phyloP scores from a whole-genome alignment of 2,113 vertebrate genomes.

The Petrocephalus microphthalmus region DNA sequence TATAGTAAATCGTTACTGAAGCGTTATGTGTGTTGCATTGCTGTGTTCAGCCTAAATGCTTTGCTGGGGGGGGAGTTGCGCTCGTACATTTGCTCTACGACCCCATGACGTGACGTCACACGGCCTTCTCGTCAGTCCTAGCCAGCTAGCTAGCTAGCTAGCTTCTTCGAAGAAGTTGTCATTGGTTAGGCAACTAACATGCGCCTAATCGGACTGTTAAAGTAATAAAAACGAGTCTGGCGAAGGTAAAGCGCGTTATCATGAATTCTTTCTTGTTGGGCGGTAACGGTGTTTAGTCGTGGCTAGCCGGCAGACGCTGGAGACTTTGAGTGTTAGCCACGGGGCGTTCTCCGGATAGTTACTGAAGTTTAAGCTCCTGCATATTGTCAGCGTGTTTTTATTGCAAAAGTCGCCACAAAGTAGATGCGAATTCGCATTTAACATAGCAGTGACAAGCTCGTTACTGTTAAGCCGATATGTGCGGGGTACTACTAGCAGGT shows the following conservation, averaged over 20 bases:
- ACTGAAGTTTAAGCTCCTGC: not conserved
- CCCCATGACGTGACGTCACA: slow-evolving; percentile 7
- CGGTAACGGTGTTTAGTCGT: not conserved
- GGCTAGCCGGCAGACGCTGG: not conserved
- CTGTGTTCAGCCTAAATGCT: not conserved
- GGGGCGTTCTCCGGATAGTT: not conserved
- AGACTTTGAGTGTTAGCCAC: not conserved
- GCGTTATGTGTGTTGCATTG: not conserved
- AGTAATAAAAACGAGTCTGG: not conserved
- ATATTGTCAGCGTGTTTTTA: not conserved
- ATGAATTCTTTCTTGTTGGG: not conserved
- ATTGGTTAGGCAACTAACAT: not conserved
- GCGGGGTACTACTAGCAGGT: not conserved
- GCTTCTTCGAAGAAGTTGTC: not conserved
- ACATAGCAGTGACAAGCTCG: not conserved
- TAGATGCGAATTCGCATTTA: not conserved
- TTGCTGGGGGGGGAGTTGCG: not conserved
- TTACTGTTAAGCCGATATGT: not conserved
- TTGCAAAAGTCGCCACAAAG: not conserved
- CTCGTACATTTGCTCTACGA: not conserved
- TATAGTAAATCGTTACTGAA: not conserved
- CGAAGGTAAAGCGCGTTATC: not conserved
- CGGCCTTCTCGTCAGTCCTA: slow-evolving; percentile 9
- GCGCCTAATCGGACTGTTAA: not conserved
- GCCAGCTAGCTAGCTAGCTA: not conserved